These are phyloP conservation scores for Craniophora ligustri DNA, from an alignment of 2,888 invertebrate genomes.

Conservation along the genomic window DNA sequence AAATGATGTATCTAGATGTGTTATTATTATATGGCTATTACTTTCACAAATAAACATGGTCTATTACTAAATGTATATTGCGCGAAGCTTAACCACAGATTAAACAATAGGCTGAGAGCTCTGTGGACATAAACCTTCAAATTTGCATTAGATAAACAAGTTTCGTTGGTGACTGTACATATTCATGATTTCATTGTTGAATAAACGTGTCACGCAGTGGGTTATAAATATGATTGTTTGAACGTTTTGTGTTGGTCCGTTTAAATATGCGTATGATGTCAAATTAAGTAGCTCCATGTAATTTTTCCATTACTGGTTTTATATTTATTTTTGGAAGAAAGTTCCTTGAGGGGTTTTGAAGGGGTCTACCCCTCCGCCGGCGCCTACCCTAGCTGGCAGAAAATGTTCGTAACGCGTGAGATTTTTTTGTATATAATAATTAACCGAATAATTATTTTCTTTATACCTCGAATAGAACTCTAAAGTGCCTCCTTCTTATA, in stretches of 20 bases:
- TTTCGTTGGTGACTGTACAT: slow-evolving; percentile 27
- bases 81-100: slow-evolving; percentile 12
- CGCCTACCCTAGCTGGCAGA: too few relatives aligned
- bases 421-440: too few relatives aligned
- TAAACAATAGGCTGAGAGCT: slow-evolving; percentile 6
- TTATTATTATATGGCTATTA: background rate
- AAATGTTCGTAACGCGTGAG: too few relatives aligned
- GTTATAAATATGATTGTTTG: background rate
- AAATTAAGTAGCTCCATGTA: too few relatives aligned
- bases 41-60: slow-evolving; percentile 2
- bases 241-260: background rate
- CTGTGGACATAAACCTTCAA: slow-evolving; percentile 18
- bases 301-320: too few relatives aligned
- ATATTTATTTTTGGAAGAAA: too few relatives aligned
- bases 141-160: slow-evolving; percentile 33
- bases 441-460: too few relatives aligned
- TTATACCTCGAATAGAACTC: too few relatives aligned
- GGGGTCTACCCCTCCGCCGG: too few relatives aligned
- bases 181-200: slow-evolving; percentile 30
- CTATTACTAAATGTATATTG: slow-evolving; percentile 1
- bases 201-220: slow-evolving; percentile 3
- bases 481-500: too few relatives aligned
- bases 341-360: too few relatives aligned
- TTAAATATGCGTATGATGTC: too few relatives aligned
- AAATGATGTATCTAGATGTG: background rate